Conservation (phyloP, 2,113 vertebrate species). For the Galbula dea region DNA sequence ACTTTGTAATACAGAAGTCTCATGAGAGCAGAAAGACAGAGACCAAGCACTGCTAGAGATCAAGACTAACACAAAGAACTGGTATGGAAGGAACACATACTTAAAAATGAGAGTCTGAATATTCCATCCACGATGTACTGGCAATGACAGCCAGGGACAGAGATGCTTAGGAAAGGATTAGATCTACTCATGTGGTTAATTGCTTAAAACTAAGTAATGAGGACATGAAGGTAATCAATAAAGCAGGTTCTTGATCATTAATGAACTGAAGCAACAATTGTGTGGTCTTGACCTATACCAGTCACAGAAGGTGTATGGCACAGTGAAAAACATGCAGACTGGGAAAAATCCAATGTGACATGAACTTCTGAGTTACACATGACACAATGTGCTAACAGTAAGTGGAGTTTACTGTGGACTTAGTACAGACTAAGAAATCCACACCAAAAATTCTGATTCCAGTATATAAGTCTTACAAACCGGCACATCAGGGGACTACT, state of each 20-base stretch:
- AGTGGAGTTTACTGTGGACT: fast-evolving
- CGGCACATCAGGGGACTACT: background rate
- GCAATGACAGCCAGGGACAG: background rate
- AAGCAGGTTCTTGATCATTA: background rate
- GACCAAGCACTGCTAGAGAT: background rate
- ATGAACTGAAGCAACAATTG: background rate
- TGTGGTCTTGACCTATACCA: background rate
- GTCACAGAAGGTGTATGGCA: background rate
- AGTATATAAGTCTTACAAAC: fast-evolving
- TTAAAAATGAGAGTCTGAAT: background rate
- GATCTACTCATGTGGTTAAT: background rate
- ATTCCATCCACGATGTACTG: background rate
- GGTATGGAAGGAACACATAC: background rate
- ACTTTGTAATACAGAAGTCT: background rate
- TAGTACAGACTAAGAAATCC: background rate
- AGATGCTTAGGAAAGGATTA: background rate
- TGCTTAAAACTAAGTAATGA: background rate
- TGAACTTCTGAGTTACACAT: background rate
- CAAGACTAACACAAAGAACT: background rate
- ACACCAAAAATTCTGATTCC: background rate
- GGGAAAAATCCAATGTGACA: background rate
- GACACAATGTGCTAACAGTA: fast-evolving
- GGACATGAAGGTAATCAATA: background rate
- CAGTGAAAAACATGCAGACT: background rate
- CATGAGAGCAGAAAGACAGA: background rate